A percentile compares a stretch with the other conserved stretches of the same genome.
phyloP scores from a whole-genome alignment of 2,888 invertebrate genomes.

The Leptinotarsa tumamoca region DNA sequence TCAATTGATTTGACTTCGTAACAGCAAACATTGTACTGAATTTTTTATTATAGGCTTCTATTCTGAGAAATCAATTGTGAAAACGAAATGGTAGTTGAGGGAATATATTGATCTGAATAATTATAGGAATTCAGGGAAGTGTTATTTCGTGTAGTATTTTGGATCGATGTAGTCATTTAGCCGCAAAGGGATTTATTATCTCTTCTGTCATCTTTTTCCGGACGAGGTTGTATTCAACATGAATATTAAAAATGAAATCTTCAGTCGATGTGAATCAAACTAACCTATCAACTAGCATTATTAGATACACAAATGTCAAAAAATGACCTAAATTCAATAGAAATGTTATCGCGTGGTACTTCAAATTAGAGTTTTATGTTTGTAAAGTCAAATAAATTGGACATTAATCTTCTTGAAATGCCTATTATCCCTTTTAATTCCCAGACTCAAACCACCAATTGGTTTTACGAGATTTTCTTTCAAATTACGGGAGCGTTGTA shows the following conservation, averaged over 20 bases:
- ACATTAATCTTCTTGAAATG: conserved; percentile 24
- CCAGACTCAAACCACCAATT: conserved; percentile 26
- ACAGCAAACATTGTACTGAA: neutral
- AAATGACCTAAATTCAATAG: neutral
- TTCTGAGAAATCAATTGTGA: neutral
- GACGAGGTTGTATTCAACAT: no score
- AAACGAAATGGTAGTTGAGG: neutral
- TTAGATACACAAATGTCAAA: no score
- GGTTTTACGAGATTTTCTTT: conserved; percentile 26
- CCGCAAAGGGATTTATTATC: no score
- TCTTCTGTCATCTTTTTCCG: no score
- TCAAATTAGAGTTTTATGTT: conserved; percentile 3
- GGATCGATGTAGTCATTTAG: no score
- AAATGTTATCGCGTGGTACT: neutral
- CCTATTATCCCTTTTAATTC: conserved; percentile 25
- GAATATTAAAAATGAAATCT: no score
- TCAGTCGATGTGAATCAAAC: no score
- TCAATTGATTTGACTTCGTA: neutral
- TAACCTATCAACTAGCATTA: no score
- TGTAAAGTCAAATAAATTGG: conserved; percentile 19
- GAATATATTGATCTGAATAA: no score
- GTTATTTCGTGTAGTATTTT: no score
- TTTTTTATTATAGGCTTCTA: neutral
- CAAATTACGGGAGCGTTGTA: conserved; percentile 20
- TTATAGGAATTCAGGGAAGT: no score